These are phyloP conservation scores for Emys orbicularis DNA, from an alignment of 2,797 vertebrate species.

Conservation along the genomic window DNA sequence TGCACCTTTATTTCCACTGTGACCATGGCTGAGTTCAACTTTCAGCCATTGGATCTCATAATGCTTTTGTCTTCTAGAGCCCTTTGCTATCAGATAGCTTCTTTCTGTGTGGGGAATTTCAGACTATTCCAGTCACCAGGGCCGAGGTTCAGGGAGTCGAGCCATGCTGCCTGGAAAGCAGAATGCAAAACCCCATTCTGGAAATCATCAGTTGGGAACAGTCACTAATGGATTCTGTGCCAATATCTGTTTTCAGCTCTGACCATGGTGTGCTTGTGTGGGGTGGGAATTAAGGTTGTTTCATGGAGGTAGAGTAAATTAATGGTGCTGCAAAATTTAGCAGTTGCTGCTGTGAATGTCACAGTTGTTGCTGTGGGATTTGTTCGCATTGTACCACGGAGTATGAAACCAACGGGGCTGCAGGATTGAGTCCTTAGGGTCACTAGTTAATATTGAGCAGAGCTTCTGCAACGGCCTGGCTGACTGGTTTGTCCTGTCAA, in stretches of 20 bases:
- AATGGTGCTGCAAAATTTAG: neutral
- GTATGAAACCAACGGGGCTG: fast-evolving
- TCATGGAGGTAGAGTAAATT: neutral
- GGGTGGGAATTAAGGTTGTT: neutral
- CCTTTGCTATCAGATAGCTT: neutral
- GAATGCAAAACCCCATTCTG: neutral
- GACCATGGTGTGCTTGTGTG: neutral
- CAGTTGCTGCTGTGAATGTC: neutral
- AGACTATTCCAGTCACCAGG: neutral
- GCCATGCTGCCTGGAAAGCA: neutral
- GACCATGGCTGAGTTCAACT: neutral
- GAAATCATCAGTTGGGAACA: neutral
- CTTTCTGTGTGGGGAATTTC: neutral
- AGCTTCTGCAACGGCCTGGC: neutral
- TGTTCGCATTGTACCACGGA: neutral
- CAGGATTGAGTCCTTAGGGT: neutral
- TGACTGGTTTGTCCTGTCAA: fast-evolving
- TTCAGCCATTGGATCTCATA: neutral
- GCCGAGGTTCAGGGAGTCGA: neutral
- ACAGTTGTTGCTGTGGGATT: neutral
- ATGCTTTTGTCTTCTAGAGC: neutral
- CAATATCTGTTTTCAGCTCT: neutral
- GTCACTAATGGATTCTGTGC: neutral
- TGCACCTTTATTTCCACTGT: neutral
- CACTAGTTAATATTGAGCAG: neutral